These are phyloP conservation scores for Apomyelois bistriatella DNA, from an alignment of 2,888 invertebrate genomes.

Conservation along the genomic window DNA sequence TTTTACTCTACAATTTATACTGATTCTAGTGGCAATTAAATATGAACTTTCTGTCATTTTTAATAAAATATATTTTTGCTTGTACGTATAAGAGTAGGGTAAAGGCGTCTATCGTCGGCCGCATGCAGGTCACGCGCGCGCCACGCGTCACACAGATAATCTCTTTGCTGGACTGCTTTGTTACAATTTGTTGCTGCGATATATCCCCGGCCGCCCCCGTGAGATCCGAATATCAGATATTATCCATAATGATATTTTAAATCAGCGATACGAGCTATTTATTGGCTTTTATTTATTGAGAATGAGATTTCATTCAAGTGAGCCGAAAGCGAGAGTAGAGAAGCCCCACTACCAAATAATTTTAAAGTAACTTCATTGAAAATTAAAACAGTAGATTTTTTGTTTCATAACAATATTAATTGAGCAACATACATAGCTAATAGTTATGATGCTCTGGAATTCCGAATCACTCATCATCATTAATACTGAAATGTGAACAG, in stretches of 20 bases:
- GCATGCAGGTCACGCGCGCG: constrained; percentile 67
- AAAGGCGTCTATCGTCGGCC: constrained; percentile 53
- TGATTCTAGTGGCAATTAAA: constrained; percentile 13
- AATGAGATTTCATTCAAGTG: constrained; percentile 13
- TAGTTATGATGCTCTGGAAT: no score
- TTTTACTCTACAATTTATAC: constrained; percentile 26
- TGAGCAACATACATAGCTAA: no score
- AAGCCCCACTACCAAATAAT: no score
- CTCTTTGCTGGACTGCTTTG: constrained; percentile 74
- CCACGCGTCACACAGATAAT: constrained; percentile 73
- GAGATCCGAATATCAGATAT: constrained; percentile 69
- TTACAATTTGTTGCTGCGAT: constrained; percentile 73
- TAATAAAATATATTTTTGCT: constrained; percentile 26
- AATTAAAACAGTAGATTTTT: no score
- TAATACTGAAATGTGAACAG: no score
- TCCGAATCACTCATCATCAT: no score
- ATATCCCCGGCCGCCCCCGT: constrained; percentile 51
- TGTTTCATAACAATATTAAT: no score
- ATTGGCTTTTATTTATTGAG: constrained; percentile 40
- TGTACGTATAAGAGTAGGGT: constrained; percentile 43
- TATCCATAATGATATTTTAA: constrained; percentile 76
- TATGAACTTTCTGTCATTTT: constrained; percentile 13
- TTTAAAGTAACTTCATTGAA: no score
- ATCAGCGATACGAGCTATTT: constrained; percentile 61
- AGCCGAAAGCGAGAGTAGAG: not conserved